Percentiles rank a stretch among this genome's conserved stretches.
These are phyloP conservation scores for Halcyon leucocephala DNA, from an alignment of 2,797 vertebrate genomes.

Conservation along the genomic window DNA sequence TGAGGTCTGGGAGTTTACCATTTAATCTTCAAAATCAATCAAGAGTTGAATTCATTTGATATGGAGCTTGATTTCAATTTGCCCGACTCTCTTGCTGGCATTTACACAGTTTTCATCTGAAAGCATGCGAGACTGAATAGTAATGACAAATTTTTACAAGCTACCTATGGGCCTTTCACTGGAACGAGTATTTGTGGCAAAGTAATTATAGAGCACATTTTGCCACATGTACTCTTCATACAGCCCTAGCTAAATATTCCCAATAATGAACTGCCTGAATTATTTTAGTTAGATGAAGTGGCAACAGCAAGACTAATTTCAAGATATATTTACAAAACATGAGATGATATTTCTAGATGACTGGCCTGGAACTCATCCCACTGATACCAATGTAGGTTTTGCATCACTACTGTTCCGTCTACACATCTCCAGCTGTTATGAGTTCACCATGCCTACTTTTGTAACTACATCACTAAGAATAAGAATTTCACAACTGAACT, in stretches of 20 bases:
- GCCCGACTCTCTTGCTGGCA: background rate
- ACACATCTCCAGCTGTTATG: background rate
- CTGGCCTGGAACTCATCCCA: background rate
- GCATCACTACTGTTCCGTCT: background rate
- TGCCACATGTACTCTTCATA: background rate
- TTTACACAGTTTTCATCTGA: constrained; percentile 28
- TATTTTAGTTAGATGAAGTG: background rate
- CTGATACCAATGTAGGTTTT: background rate
- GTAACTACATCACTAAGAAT: background rate
- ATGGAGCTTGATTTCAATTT: constrained; percentile 46
- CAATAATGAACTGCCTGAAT: constrained; percentile 40
- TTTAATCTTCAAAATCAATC: constrained; percentile 34
- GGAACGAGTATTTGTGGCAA: constrained; percentile 2
- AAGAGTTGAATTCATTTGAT: constrained; percentile 38
- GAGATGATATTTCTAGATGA: background rate
- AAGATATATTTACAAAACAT: background rate
- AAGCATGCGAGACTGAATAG: constrained; percentile 1
- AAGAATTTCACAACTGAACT: background rate
- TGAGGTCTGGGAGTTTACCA: background rate
- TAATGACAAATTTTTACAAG: constrained; percentile 20
- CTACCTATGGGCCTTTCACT: constrained; percentile 8
- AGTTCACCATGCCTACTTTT: background rate
- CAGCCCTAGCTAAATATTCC: constrained; percentile 16
- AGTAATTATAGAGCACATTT: constrained; percentile 52
- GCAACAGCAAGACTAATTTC: background rate